Evolutionary conservation across 1,140 invertebrate species (phyloP).

Genomic region (Phymastichus coffea): DNA sequence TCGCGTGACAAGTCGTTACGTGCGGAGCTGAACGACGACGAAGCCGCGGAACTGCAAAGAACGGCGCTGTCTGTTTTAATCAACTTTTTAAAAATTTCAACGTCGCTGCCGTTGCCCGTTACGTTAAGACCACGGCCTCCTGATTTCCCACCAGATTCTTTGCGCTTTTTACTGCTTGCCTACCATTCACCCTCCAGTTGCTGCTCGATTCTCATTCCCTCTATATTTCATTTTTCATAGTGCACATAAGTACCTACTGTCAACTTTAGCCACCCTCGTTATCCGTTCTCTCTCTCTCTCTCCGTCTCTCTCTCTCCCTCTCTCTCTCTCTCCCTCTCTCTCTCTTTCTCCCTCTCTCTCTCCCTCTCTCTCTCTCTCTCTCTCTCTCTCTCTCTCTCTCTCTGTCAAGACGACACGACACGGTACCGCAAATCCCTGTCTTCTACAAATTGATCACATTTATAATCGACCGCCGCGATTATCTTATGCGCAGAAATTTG

Average conservation of each 20-base stretch:
- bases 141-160: slow-evolving; percentile 36
- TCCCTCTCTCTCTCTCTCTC: no score
- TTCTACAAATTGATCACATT: slow-evolving; percentile 5
- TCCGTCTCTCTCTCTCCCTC: no score
- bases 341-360: no score
- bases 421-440: background rate
- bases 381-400: no score
- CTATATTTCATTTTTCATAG: slow-evolving; percentile 13
- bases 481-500: no score
- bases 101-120: background rate
- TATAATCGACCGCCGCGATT: no score
- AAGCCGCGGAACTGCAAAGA: slow-evolving; percentile 8
- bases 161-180: background rate
- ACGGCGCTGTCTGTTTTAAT: slow-evolving; percentile 34
- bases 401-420: no score
- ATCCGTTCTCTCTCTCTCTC: no score
- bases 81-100: slow-evolving; percentile 35
- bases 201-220: slow-evolving; percentile 12
- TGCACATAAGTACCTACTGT: no score
- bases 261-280: no score
- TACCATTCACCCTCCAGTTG: background rate
- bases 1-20: background rate
- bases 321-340: no score
- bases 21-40: background rate
- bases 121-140: slow-evolving; percentile 24